Evolutionary conservation across 2,113 vertebrate genomes (phyloP), one percentile per base, ranked within the genome.

Genomic region (Condylura cristata): DNA sequence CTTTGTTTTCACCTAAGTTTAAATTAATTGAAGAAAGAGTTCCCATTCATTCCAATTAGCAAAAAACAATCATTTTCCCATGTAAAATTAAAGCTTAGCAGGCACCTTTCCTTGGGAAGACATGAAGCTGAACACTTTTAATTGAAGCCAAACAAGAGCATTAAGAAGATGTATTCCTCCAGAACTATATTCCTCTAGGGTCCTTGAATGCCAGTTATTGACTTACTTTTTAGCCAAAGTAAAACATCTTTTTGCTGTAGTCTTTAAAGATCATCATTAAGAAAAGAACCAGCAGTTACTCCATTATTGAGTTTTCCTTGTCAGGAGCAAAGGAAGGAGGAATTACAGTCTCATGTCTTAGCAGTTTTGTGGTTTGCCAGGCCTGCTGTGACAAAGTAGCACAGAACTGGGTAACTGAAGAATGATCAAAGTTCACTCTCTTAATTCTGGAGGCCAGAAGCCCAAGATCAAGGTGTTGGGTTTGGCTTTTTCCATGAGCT

Each of bases 1-100:
- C 68, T 93, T 70, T 65, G 68, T 88, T 93, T 86, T 84, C 68
- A 91, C 32, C 58, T 18, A 53, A 65, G 39, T 95, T 74, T 82
- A 89, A 84, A 86, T 63, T 51, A 88, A 79, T 56, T 79, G 74
- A 94, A 72, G 39, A 85, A 90, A 78, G 10, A 65, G 51, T 51
- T 51, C 30, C 30, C 44, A 92, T 96, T 94, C 51, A n/a, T 97
- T 91, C 81, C 91, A 97, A 97, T 96, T 95, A 95, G 93, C 34
- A 34, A 71, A 82, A 79, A 39, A 26, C 22, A 72, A 90, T 91
- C 71, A 92, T 91, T 91, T 96, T 84, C 87, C 61, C 39, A 61
- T 78, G 60, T 53, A 91, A 86, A 94, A 88, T 87, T 88, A 89
- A 95, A 93, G 58, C 24, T 86, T 60, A 90, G 30, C 56, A 63